Percentiles rank a stretch among this genome's conserved stretches.
Evolutionary conservation across 1,140 invertebrate genomes (phyloP).

Genomic region (Chionoecetes opilio): DNA sequence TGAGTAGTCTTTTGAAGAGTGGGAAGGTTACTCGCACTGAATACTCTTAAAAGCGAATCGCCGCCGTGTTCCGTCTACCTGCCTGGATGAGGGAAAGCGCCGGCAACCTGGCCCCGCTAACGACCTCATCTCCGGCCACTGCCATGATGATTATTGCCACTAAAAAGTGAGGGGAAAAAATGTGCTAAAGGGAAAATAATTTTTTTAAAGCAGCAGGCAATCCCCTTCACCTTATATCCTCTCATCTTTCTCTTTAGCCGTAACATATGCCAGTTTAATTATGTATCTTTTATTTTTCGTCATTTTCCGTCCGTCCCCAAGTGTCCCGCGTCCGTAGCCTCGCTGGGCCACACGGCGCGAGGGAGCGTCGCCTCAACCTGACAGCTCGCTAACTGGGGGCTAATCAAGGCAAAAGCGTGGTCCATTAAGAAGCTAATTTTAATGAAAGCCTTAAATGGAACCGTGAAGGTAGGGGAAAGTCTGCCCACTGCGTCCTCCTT

Average conservation of each 20-base stretch:
- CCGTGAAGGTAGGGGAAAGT: slow-evolving; percentile 8
- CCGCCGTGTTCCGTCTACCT: background rate
- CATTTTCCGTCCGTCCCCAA: too few species aligned
- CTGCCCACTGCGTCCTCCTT: background rate
- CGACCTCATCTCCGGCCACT: background rate
- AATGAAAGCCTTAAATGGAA: slow-evolving; percentile 70
- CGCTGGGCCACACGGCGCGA: background rate
- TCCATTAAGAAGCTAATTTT: slow-evolving; percentile 74
- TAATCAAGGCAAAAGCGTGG: slow-evolving; percentile 71
- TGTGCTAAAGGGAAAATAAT: background rate
- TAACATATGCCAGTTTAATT: background rate
- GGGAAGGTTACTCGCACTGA: too few species aligned
- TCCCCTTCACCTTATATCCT: slow-evolving; percentile 14
- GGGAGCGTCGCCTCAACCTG: background rate
- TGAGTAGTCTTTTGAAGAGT: background rate
- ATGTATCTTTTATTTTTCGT: background rate
- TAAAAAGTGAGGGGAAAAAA: background rate
- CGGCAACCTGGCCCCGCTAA: background rate
- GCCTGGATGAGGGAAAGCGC: background rate
- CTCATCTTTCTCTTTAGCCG: background rate
- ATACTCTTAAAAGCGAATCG: too few species aligned
- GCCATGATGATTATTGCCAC: slow-evolving; percentile 36
- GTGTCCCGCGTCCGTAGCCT: background rate
- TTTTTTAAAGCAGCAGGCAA: background rate
- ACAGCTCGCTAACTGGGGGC: slow-evolving; percentile 56